A percentile compares a stretch with the other conserved stretches of the same genome.
Conservation (phyloP, 2,888 invertebrate species). For the Hyposoter dolosus region DNA sequence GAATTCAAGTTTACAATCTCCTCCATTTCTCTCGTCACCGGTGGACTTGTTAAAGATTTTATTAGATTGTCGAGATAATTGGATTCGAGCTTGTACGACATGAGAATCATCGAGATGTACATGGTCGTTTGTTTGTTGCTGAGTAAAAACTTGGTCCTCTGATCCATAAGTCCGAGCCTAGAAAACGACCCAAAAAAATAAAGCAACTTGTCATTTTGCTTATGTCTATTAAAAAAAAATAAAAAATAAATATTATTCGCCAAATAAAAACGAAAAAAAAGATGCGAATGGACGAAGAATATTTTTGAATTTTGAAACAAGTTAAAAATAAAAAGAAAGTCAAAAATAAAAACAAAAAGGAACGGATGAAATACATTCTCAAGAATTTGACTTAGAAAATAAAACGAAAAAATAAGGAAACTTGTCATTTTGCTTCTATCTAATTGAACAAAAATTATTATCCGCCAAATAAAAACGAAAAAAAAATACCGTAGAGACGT, state of each 20-base stretch:
- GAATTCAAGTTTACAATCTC: conserved; percentile 16
- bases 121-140: conserved; percentile 77
- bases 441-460: neutral
- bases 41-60: conserved; percentile 69
- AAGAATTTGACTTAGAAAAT: too few species aligned
- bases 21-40: conserved; percentile 37
- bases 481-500: neutral
- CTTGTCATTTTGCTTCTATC: neutral
- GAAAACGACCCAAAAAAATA: neutral
- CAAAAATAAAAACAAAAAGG: too few species aligned
- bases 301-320: neutral
- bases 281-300: neutral
- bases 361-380: too few species aligned
- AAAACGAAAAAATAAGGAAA: neutral
- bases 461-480: neutral
- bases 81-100: conserved; percentile 80
- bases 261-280: neutral
- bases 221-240: neutral
- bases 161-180: conserved; percentile 80
- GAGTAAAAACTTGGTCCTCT: conserved; percentile 76
- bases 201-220: neutral
- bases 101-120: conserved; percentile 81
- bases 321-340: neutral
- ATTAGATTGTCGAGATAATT: conserved; percentile 80
- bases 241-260: neutral